Conservation (phyloP, 92 coral and sea anemone genomes). For the Actinernus sp. region DNA sequence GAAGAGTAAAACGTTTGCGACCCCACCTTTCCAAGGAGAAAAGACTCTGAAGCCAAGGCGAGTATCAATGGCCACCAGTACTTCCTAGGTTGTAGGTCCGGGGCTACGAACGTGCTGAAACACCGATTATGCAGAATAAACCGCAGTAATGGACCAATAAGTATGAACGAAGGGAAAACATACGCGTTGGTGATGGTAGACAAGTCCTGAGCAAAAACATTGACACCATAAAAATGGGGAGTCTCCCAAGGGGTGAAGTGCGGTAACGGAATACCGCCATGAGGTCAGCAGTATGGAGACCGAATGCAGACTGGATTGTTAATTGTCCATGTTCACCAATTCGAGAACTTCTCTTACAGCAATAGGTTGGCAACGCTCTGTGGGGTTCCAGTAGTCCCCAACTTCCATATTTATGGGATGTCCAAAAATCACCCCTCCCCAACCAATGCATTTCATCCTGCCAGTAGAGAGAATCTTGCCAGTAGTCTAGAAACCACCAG, state of each 20-base stretch:
- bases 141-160: constrained; percentile 38
- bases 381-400: not conserved
- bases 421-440: constrained; percentile 8
- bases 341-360: constrained; percentile 1
- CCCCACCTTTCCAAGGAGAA: too few species aligned
- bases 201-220: not conserved
- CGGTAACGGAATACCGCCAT: not conserved
- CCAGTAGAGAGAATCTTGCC: not conserved
- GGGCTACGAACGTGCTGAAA: constrained; percentile 4
- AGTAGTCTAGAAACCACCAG: not conserved
- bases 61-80: constrained; percentile 37
- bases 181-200: constrained; percentile 11
- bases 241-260: constrained; percentile 4
- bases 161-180: constrained; percentile 2
- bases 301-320: not conserved
- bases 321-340: not conserved
- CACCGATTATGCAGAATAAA: constrained; percentile 3
- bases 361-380: not conserved
- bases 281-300: not conserved
- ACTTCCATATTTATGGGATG: not conserved
- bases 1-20: too few species aligned
- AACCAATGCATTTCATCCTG: constrained; percentile 1
- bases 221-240: not conserved
- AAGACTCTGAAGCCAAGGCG: constrained; percentile 1
- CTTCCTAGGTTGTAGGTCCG: constrained; percentile 23